These are phyloP conservation scores for Eurystomus gularis DNA, from an alignment of 2,113 vertebrate species.

Conservation along the genomic window DNA sequence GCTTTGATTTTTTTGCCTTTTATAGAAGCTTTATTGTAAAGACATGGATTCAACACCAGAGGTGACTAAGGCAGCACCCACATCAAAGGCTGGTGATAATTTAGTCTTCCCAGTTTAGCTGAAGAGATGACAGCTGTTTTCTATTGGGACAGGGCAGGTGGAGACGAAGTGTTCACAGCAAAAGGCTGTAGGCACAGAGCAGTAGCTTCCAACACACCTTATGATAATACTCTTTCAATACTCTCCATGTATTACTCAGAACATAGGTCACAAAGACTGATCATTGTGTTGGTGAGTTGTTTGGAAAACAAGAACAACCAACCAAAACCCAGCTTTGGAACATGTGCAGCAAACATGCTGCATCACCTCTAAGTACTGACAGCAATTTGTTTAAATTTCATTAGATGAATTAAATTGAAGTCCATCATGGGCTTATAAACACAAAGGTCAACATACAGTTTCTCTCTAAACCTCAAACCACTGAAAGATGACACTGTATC, in stretches of 20 bases:
- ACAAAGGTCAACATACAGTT: not conserved
- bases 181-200: not conserved
- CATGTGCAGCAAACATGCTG: not conserved
- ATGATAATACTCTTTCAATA: not conserved
- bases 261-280: not conserved
- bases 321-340: not conserved
- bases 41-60: not conserved
- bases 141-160: fast-evolving
- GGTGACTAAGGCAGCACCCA: not conserved
- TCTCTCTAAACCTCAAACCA: not conserved
- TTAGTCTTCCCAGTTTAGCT: not conserved
- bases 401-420: not conserved
- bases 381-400: not conserved
- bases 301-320: not conserved
- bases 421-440: not conserved
- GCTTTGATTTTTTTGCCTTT: not conserved
- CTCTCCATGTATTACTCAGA: not conserved
- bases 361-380: not conserved
- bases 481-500: not conserved
- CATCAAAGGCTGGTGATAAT: not conserved
- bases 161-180: not conserved
- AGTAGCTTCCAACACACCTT: not conserved
- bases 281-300: not conserved
- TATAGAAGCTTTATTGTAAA: not conserved
- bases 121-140: not conserved